Evolutionary conservation across 2,113 vertebrate species (phyloP).

Genomic region (Antennarius striatus): DNA sequence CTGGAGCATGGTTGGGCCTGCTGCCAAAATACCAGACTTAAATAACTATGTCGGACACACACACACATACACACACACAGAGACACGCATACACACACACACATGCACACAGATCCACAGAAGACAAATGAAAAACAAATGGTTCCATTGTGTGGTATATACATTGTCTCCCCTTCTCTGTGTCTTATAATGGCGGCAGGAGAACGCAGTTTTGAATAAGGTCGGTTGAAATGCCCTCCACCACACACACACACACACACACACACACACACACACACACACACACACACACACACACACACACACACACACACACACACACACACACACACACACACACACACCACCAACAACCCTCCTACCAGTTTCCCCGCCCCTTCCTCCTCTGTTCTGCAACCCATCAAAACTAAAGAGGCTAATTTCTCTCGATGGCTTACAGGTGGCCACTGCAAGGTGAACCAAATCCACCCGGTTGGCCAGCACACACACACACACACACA

Average conservation of each 20-base stretch:
- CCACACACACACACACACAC: constrained; percentile 24
- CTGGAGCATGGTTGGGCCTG: constrained; percentile 44
- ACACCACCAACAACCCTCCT: constrained; percentile 40
- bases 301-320: constrained; percentile 17
- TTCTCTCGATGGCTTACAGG: constrained; percentile 82
- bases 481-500: constrained; percentile 21
- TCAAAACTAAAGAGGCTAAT: constrained; percentile 81
- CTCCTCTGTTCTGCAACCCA: constrained; percentile 74
- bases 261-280: constrained; percentile 33
- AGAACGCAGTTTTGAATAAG: constrained; percentile 22
- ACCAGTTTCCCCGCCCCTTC: constrained; percentile 59
- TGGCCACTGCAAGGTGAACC: constrained; percentile 80
- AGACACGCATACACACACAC: constrained; percentile 17
- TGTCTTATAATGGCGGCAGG: constrained; percentile 21
- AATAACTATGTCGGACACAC: constrained; percentile 22
- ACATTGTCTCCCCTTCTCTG: constrained; percentile 38
- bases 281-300: constrained; percentile 32
- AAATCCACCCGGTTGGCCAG: constrained; percentile 65
- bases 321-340: constrained; percentile 35
- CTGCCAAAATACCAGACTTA: constrained; percentile 48
- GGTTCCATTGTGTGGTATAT: constrained; percentile 48
- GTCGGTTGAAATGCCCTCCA: constrained; percentile 5
- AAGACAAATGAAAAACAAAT: constrained; percentile 69
- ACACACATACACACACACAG: constrained; percentile 16
- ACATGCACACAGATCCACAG: constrained; percentile 24